Evolutionary conservation across 1,140 invertebrate species (phyloP).

Genomic region (Macrocentrus cingulum): DNA sequence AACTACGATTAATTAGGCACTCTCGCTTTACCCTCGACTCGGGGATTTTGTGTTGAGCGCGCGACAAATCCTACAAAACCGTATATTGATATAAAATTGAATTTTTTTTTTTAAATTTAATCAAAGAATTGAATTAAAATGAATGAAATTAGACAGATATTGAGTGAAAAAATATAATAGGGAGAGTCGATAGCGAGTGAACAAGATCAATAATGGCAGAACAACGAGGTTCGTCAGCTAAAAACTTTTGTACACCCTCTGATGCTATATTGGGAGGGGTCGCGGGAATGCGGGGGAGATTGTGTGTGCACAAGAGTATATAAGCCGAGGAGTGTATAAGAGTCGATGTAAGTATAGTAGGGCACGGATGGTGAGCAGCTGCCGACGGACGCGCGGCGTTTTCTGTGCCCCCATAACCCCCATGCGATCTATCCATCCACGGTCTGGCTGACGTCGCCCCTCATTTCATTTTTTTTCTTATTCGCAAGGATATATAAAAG

Average conservation of each 20-base stretch:
- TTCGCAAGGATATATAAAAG: not conserved
- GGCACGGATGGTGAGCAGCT: conserved; percentile 54
- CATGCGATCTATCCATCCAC: conserved; percentile 33
- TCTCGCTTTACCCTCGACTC: conserved; percentile 5
- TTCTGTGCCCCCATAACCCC: conserved; percentile 51
- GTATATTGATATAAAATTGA: no score
- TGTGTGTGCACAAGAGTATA: no score
- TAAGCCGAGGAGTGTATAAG: no score
- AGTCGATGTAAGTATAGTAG: conserved; percentile 29
- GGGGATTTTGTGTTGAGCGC: no score
- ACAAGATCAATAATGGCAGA: not conserved
- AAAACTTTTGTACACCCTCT: conserved; percentile 12
- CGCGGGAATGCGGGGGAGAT: conserved; percentile 30
- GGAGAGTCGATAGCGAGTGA: not conserved
- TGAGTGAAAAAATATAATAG: no score
- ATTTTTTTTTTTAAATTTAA: no score
- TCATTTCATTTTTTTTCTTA: not conserved
- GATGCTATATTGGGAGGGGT: not conserved
- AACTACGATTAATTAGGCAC: conserved; percentile 44
- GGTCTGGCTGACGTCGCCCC: not conserved
- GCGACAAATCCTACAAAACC: no score
- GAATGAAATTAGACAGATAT: no score
- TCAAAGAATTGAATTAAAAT: no score
- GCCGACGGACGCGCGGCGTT: conserved; percentile 46
- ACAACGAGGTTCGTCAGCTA: not conserved